phyloP scores from a whole-genome alignment of 2,113 vertebrate genomes.

The Pagrus major region DNA sequence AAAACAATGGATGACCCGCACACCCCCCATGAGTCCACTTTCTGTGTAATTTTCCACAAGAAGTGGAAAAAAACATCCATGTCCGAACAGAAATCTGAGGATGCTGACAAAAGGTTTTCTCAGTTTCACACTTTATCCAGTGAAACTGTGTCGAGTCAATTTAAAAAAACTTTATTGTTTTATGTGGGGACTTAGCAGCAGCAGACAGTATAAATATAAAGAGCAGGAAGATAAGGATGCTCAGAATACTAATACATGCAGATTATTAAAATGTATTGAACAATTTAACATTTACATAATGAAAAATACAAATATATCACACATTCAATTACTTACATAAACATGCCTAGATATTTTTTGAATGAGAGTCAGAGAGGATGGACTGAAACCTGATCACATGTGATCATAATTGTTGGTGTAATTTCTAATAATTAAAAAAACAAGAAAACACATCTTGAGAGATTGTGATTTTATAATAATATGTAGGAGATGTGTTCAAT shows the following conservation, averaged over 20 bases:
- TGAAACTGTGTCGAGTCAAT: not conserved
- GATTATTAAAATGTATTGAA: not conserved
- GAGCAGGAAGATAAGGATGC: not conserved
- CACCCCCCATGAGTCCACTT: not conserved
- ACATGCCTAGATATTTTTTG: not conserved
- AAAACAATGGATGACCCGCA: slow-evolving; percentile 45
- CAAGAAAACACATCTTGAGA: too few relatives aligned
- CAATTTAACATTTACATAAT: not conserved
- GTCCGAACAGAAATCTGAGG: not conserved
- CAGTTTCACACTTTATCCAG: too few relatives aligned
- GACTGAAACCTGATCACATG: not conserved
- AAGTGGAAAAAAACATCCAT: not conserved
- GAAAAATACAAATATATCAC: not conserved
- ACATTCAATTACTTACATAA: not conserved
- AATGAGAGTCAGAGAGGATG: not conserved
- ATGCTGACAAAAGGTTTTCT: not conserved
- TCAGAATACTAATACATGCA: not conserved
- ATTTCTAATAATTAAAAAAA: not conserved
- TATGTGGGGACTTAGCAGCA: not conserved
- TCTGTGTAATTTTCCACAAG: slow-evolving; percentile 23
- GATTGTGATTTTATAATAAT: too few relatives aligned
- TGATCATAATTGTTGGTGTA: not conserved
- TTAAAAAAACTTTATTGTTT: not conserved
- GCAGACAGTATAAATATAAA: not conserved
- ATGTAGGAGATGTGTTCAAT: too few relatives aligned